A percentile compares a stretch with the other conserved stretches of the same genome.
These are phyloP conservation scores for Pollenia labialis DNA, from an alignment of 2,888 invertebrate species.

Conservation along the genomic window DNA sequence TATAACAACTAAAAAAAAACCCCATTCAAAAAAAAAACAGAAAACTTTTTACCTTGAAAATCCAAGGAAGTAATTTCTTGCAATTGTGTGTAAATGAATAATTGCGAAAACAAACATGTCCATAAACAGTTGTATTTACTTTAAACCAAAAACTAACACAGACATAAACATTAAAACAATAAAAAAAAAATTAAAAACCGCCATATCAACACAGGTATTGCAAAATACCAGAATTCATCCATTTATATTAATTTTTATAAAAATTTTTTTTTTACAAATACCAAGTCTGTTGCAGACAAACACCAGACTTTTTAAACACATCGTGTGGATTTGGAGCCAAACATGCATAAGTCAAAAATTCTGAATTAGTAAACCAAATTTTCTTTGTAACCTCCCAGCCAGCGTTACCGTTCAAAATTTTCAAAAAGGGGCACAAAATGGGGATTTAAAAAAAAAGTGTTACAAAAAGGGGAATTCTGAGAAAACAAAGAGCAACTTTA, in stretches of 20 bases:
- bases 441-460: no score
- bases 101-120: conserved; percentile 54
- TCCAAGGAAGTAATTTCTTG: conserved; percentile 61
- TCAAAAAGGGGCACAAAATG: no score
- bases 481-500: no score
- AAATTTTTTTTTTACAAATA: not conserved
- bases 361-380: no score
- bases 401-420: no score
- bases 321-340: not conserved
- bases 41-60: conserved; percentile 67
- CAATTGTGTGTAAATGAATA: conserved; percentile 51
- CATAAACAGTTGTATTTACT: not conserved
- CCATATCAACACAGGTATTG: conserved; percentile 6
- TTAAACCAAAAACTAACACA: conserved; percentile 4
- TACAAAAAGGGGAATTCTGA: no score
- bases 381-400: no score
- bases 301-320: not conserved
- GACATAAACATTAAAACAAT: not conserved
- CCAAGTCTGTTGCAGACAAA: conserved; percentile 14
- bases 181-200: not conserved
- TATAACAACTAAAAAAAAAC: conserved; percentile 2
- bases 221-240: not conserved
- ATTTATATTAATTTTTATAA: not conserved
- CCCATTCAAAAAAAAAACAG: conserved; percentile 40
- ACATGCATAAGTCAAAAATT: not conserved